These are phyloP conservation scores for Gambusia yucatana DNA, from an alignment of 2,797 vertebrate genomes.

Conservation along the genomic window DNA sequence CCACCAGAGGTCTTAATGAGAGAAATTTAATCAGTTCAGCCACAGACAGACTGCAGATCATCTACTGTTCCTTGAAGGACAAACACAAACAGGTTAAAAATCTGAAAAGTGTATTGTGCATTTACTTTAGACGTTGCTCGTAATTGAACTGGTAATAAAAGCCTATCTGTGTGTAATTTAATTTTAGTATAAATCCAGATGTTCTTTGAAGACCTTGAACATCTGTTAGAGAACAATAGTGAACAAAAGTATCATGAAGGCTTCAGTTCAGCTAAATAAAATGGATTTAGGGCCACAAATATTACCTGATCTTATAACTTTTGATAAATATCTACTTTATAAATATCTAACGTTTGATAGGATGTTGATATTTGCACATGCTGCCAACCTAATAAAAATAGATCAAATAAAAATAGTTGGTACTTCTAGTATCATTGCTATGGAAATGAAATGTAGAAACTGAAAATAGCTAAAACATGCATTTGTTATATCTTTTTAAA, in stretches of 20 bases:
- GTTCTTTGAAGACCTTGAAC: not conserved
- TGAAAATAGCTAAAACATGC: not conserved
- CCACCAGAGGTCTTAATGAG: conserved; percentile 59
- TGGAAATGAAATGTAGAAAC: not conserved
- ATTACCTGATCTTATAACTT: not conserved
- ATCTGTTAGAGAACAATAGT: not conserved
- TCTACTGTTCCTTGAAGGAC: conserved; percentile 21
- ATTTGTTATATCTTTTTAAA: not conserved
- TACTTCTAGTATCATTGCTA: not conserved
- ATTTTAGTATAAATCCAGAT: not conserved
- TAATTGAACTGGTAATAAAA: not conserved
- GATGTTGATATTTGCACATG: not conserved
- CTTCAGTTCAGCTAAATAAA: not conserved
- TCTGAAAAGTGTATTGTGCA: not conserved
- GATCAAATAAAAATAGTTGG: not conserved
- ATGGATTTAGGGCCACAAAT: not conserved
- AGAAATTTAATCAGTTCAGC: conserved; percentile 65
- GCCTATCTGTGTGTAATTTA: not conserved
- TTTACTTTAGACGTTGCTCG: not conserved
- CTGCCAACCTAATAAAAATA: not conserved
- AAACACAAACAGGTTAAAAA: not conserved
- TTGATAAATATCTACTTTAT: not conserved
- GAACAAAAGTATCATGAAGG: not conserved
- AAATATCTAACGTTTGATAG: not conserved
- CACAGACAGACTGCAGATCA: conserved; percentile 52